Evolutionary conservation across 2,113 vertebrate genomes (phyloP), one percentile per base, ranked within the genome.

Genomic region (Ochotona princeps): DNA sequence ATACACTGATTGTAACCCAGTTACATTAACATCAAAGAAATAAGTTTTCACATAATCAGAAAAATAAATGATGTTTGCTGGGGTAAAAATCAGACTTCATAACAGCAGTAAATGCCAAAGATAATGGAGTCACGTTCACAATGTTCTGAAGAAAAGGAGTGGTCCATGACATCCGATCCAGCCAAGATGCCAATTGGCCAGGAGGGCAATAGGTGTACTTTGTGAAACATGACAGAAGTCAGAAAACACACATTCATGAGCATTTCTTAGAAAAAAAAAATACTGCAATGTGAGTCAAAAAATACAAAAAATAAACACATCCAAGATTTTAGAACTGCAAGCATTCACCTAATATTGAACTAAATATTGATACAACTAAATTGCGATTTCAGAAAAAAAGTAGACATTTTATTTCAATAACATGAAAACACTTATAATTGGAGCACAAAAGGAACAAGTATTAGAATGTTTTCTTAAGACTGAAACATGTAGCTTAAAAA

Each of bases 21-120:
- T 61, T 84, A 76, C 15, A 73, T 47, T 67, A 70, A 90, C 94
- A 89, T 54, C 73, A 25, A 91, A 95, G 82, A 90, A 84, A 92
- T 44, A 87, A 80, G 32, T 20, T 38, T 87, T 84, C 8, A 47
- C 76, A 54, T 78, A 38, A 69, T 28, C 54, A 73, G 3, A 12
- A 85, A 88, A 89, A n/a, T 38, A 70, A 89, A 73, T 86, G 61
- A 63, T 25, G 7, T 54, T 88, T 23, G 44, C 2, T 30, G 10
- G 54, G 2, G 25, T 6, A 38, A 57, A 67, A 49, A 54, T 72
- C 30, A 83, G 51, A 70, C 21, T 82, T 90, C 3, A 47, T 32
- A 87, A 69, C 1, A 76, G 17, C 12, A 60, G 74, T 66, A 84
- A 83, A 80, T 32, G 8, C 15, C n/a, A 72, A 80, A 79, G 28